Conservation (phyloP, 1,140 invertebrate species). For the Papilio dardanus region DNA sequence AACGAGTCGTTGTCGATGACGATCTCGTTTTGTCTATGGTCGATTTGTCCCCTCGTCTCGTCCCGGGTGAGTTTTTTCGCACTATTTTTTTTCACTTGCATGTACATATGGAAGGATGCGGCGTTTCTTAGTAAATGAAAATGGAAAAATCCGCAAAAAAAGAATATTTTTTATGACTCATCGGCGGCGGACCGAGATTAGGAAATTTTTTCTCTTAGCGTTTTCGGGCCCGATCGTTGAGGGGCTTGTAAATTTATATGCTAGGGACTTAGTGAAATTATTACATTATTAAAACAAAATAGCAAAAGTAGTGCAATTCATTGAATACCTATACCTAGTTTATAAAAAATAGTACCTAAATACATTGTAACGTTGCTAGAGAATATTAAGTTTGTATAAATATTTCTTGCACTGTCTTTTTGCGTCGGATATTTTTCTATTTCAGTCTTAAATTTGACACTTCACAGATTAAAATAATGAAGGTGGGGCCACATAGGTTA, state of each 20-base stretch:
- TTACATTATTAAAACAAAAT: constrained; percentile 68
- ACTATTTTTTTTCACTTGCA: constrained; percentile 61
- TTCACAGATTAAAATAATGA: constrained; percentile 27
- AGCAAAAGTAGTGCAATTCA: constrained; percentile 78
- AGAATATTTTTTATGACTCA: constrained; percentile 60
- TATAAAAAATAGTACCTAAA: constrained; percentile 72
- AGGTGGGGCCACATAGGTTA: constrained; percentile 29
- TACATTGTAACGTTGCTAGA: constrained; percentile 65
- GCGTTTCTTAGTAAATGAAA: constrained; percentile 63
- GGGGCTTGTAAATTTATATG: constrained; percentile 65
- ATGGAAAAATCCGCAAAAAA: constrained; percentile 64
- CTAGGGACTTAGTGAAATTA: constrained; percentile 78
- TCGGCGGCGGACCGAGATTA: constrained; percentile 64
- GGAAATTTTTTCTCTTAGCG: constrained; percentile 63
- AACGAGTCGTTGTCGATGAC: constrained; percentile 62
- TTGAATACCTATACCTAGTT: constrained; percentile 73
- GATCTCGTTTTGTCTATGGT: constrained; percentile 50
- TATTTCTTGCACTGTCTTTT: constrained; percentile 65
- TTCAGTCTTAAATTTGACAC: constrained; percentile 28
- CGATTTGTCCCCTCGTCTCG: constrained; percentile 62
- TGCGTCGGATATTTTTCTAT: constrained; percentile 52
- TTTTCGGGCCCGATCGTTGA: constrained; percentile 44
- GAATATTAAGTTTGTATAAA: constrained; percentile 72
- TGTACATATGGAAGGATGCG: constrained; percentile 63
- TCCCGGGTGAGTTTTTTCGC: constrained; percentile 65